Percentiles rank a stretch among this genome's conserved stretches.
phyloP scores from a whole-genome alignment of 2,113 vertebrate genomes.

The Brienomyrus brachyistius region DNA sequence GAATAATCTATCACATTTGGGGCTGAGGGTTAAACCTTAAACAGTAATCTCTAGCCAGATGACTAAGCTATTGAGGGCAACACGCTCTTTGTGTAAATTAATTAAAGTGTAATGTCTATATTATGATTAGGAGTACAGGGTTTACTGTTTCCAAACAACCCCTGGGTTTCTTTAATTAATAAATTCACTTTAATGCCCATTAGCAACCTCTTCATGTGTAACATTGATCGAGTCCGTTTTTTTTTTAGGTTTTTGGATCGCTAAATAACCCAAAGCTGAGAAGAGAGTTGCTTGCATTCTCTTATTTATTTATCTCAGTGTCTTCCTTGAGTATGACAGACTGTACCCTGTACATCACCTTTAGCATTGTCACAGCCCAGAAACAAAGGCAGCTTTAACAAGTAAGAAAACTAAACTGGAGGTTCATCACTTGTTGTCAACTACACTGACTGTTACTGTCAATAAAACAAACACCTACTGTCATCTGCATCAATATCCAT shows the following conservation, averaged over 20 bases:
- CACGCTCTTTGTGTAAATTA: slow-evolving; percentile 7
- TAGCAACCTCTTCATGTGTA: neutral
- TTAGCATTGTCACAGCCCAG: neutral
- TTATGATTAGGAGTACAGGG: neutral
- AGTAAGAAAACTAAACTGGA: neutral
- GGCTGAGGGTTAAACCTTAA: slow-evolving; percentile 23
- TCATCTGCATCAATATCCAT: neutral
- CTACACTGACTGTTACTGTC: neutral
- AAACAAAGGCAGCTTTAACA: neutral
- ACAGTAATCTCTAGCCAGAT: slow-evolving; percentile 10
- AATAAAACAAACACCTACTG: neutral
- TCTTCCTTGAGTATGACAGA: neutral
- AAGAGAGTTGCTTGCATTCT: neutral
- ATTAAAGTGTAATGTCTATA: slow-evolving; percentile 1
- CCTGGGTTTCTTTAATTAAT: slow-evolving; percentile 3
- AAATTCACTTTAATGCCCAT: neutral
- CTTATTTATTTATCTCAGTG: neutral
- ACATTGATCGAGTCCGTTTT: neutral
- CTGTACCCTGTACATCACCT: neutral
- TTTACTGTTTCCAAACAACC: neutral
- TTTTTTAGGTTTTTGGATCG: neutral
- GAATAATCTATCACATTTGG: slow-evolving; percentile 46
- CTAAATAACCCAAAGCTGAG: neutral
- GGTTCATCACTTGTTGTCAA: neutral
- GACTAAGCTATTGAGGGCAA: neutral